phyloP scores from a whole-genome alignment of 1,140 invertebrate species.

The Micrasema minimum region DNA sequence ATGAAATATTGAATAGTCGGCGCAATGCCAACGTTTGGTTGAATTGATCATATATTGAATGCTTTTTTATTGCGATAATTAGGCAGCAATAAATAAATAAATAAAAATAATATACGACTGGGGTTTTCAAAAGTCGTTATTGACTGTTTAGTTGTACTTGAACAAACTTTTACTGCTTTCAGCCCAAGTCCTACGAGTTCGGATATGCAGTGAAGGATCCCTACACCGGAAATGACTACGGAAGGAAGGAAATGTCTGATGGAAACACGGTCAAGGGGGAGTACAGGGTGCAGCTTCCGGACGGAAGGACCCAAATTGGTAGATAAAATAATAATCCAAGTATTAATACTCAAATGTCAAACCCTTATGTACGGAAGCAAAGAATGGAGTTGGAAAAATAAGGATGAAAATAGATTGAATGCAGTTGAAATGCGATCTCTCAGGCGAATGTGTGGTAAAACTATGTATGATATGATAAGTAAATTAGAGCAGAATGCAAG shows the following conservation, averaged over 20 bases:
- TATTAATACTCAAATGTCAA: too few species aligned
- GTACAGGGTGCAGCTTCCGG: constrained; percentile 78
- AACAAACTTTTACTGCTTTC: constrained; percentile 29
- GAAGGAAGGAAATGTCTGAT: constrained; percentile 76
- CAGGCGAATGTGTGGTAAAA: too few species aligned
- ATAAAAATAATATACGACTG: too few species aligned
- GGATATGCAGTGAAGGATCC: constrained; percentile 82
- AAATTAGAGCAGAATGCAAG: too few species aligned
- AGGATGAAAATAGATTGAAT: too few species aligned
- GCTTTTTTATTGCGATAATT: not conserved
- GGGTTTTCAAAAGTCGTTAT: too few species aligned
- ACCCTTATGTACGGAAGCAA: too few species aligned
- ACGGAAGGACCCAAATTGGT: constrained; percentile 75
- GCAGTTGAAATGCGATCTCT: too few species aligned
- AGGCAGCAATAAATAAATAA: too few species aligned
- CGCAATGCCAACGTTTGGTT: not conserved
- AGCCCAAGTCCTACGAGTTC: constrained; percentile 84
- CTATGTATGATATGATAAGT: too few species aligned
- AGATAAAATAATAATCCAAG: constrained; percentile 39
- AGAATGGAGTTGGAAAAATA: too few species aligned
- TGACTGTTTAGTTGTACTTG: not conserved
- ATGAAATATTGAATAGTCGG: not conserved
- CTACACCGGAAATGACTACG: constrained; percentile 78
- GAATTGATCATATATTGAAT: not conserved
- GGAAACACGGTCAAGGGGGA: constrained; percentile 75